phyloP scores from a whole-genome alignment of 2,888 invertebrate species.

The Opisthograptis luteolata region DNA sequence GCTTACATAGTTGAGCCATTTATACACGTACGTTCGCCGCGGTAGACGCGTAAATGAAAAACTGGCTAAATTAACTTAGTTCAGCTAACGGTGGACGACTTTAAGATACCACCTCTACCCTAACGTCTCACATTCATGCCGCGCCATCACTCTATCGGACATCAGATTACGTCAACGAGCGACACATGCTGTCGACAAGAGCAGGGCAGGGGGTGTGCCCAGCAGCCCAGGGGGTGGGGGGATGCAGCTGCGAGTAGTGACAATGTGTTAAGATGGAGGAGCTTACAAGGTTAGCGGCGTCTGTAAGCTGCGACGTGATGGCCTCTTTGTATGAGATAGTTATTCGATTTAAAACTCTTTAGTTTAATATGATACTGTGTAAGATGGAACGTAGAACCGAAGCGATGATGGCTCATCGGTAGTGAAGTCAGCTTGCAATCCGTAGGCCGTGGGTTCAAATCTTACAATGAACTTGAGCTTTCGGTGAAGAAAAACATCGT shows the following conservation, averaged over 20 bases:
- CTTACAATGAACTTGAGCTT: no score
- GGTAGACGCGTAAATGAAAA: no score
- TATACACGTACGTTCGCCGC: no score
- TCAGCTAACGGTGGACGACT: not conserved
- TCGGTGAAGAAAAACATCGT: no score
- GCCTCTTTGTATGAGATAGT: not conserved
- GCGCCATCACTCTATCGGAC: conserved; percentile 30
- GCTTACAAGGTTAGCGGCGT: conserved; percentile 12
- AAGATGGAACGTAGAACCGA: no score
- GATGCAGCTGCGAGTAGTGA: conserved; percentile 7
- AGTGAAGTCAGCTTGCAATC: no score
- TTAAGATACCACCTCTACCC: conserved; percentile 16
- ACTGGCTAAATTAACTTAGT: no score
- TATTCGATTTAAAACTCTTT: not conserved
- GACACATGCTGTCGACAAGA: conserved; percentile 37
- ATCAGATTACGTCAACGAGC: conserved; percentile 39
- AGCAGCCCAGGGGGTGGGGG: not conserved
- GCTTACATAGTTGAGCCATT: no score
- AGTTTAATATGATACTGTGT: no score
- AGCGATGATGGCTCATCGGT: no score
- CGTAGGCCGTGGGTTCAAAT: no score
- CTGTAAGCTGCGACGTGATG: not conserved
- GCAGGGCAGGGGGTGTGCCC: conserved; percentile 4
- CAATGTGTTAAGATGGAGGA: conserved; percentile 6
- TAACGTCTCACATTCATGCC: not conserved